Evolutionary conservation across 1,140 invertebrate species (phyloP), one percentile per base, ranked within the genome.

Genomic region (Teleogryllus occipitalis): DNA sequence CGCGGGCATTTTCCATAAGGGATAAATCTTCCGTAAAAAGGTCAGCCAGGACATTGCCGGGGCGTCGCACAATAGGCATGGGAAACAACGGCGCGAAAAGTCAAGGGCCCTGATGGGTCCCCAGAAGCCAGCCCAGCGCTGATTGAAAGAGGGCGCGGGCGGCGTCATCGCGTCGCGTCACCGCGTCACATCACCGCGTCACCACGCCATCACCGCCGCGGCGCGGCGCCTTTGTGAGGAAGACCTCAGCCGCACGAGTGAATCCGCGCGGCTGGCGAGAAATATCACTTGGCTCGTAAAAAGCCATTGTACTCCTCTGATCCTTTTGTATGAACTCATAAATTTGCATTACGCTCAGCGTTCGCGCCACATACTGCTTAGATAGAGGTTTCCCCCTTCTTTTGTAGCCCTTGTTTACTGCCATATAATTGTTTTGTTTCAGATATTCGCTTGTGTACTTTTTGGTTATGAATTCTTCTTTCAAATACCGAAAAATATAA

Each of bases 1-100:
- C 18, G 74, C 39, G 18, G 74, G 49, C 79, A 76, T 76, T 76
- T 79, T 80, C 21, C 77, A 78, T 48, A 74, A 65, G 77, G 72
- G 72, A 78, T 78, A 78, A 72, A 78, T 78, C 77, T 78, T 78
- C 77, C 77, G 49, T 78, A 78, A 78, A 78, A 78, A 78, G 77
- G 77, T 78, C 77, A 78, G 10, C 65, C 48, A 14, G 77, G 65
- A 78, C 77, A 78, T 78, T 78, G 7, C 12, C 10, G 54, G 39
- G 39, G 21, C 72, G 10, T 15, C 7, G 27, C 77, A 78, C 77
- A 78, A 78, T 78, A 78, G 77, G 72, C 77, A 78, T 76, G 47
- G 76, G 76, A 48, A 76, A 47, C 76, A 76, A 47, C 76, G 47
- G 14, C 76, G 76, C 15, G 76, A 76, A 76, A 76, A 76, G 76